Base-by-base conservation (phyloP, 1,140 invertebrate species). In the Diabrotica undecimpunctata region DNA sequence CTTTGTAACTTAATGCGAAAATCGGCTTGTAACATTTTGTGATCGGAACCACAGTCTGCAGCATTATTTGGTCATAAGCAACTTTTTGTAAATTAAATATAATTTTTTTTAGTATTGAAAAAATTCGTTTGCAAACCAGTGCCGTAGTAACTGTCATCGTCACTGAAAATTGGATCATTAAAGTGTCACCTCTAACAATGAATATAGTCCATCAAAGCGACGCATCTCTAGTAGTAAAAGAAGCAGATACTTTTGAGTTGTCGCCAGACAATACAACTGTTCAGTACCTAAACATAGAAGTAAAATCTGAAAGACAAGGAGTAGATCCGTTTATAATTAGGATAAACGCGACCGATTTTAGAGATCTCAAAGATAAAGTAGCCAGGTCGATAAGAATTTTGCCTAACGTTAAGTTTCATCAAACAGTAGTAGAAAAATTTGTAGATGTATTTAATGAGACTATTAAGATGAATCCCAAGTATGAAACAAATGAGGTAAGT, bases 111-210 rank as follows among this genome's bases (percentile, higher is more conserved):
- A 71, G 70, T 12, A 36, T 71, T 66, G 88, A 93, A 72, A 94
- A 93, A 80, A 86, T 93, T 64, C 85, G 83, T 14, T 86, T 92
- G 64, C 83, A 87, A 57, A 83, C 86, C 55, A 90, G 85, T 76
- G 84, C 86, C 5, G 82, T 91, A 35, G 85, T 83, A 57, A 86
- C 86, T 72, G 81, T 94, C 39, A 83, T 94, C 68, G 90, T 88
- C 6, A 95, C 92, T 0, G 88, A 93, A 72, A 93, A 89, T 70
- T 96, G 93, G 93, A 86, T 96, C n/a, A 86, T 96, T 35, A 93
- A 94, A 81, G 85, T 93, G 2, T 83, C 87, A 0, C 87, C 90
- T 54, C 93, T 95, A 75, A 86, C 79, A 71, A 74, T 95, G 0
- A 81, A 89, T 70, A 75, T 94, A 53, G 87, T 89, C 0, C 88